These are phyloP conservation scores for Drosophila hawaiiensis DNA, from an alignment of 2,888 invertebrate species.

Conservation along the genomic window DNA sequence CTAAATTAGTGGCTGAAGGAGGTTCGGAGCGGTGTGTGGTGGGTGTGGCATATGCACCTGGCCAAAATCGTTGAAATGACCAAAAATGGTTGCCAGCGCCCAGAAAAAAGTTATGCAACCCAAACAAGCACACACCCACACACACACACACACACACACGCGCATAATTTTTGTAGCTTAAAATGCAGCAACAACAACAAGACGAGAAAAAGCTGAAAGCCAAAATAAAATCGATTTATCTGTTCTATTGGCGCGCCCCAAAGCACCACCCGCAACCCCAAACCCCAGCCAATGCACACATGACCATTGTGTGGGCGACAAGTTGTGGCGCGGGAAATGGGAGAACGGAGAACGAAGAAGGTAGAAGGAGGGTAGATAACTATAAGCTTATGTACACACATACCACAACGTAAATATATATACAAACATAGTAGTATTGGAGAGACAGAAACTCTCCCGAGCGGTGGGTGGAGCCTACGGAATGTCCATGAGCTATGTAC, in stretches of 20 bases:
- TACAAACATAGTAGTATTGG: background rate
- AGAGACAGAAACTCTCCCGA: conserved; percentile 40
- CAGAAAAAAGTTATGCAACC: conserved; percentile 10
- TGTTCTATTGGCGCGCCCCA: conserved; percentile 66
- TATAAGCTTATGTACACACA: conserved; percentile 36
- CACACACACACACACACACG: background rate
- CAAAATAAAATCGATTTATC: conserved; percentile 76
- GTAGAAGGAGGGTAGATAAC: background rate
- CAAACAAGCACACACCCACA: conserved; percentile 1
- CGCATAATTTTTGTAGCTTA: conserved; percentile 39
- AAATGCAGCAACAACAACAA: conserved; percentile 43
- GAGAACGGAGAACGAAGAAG: background rate
- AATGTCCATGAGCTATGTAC: conserved; percentile 49
- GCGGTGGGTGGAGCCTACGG: conserved; percentile 73
- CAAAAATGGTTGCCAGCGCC: conserved; percentile 32
- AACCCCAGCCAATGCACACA: conserved; percentile 30
- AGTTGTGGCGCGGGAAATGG: conserved; percentile 2
- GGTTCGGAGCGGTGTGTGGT: background rate
- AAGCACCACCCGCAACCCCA: conserved; percentile 24
- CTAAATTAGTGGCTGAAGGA: conserved; percentile 61
- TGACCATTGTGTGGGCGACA: conserved; percentile 49
- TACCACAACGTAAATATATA: conserved; percentile 8
- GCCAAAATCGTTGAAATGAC: conserved; percentile 41
- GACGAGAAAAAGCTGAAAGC: conserved; percentile 29
- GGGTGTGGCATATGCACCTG: background rate